Base-by-base conservation (phyloP, 2,113 vertebrate genomes). In the Gymnarchus niloticus region DNA sequence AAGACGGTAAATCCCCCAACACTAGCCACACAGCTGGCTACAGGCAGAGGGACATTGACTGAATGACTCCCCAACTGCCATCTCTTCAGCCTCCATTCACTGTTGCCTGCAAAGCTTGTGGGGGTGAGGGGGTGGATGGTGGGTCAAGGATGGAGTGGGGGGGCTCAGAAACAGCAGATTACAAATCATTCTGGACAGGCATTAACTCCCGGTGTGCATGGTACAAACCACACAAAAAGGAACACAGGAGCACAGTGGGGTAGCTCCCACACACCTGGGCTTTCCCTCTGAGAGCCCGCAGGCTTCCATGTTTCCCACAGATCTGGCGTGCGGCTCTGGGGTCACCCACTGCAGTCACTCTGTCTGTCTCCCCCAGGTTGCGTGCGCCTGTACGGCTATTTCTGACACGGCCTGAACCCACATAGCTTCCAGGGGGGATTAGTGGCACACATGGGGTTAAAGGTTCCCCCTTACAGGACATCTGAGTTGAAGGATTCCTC, bases 401-500 rank as follows among this genome's bases (percentile, higher is more conserved):
- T 83, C 82, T 57, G 82, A 57, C 52, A 57, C 12, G 56, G 54
- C 82, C 56, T 19, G n/a, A 25, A 28, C 51, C 51, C 51, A 12
- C 51, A 0, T 10, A 21, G 82, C 56, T 23, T 83, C 82, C 54
- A 57, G 33, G 33, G 82, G 81, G 19, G 82, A 46, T 83, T 83
- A 83, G 82, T 59, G 82, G 82, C 56, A 28, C 17, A 59, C 82
- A 83, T 41, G n/a, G 82, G 56, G 82, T 83, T 83, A 83, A 83
- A 83, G 56, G 54, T 56, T 83, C 52, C 82, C 81, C 88, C 88
- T 90, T 82, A 91, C 88, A 92, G 91, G 89, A 92, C 85, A 92
- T 92, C 88, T 89, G 91, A 91, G 90, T 87, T 84, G 85, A 92
- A 91, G 88, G 91, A 91, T 91, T 91, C 91, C 90, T 91, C 91